These are phyloP conservation scores for Liposcelis brunnea DNA, from an alignment of 2,888 invertebrate species.

Conservation along the genomic window DNA sequence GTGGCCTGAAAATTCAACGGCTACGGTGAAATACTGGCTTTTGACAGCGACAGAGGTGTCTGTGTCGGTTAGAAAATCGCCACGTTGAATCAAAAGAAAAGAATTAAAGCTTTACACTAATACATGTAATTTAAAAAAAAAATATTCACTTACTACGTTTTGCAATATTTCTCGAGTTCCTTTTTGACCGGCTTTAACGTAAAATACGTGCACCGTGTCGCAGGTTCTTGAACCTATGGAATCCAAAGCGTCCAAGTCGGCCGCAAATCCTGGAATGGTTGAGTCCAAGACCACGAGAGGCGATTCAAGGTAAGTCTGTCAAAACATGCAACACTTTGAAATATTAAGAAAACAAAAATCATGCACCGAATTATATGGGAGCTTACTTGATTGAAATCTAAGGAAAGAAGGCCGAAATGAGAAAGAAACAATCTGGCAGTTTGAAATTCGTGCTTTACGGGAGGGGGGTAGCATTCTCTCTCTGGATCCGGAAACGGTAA, in stretches of 20 bases:
- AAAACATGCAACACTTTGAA: constrained; percentile 13
- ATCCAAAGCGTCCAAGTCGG: constrained; percentile 69
- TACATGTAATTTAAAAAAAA: too few species aligned
- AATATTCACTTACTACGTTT: constrained; percentile 48
- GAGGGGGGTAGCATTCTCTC: constrained; percentile 56
- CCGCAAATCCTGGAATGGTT: constrained; percentile 47
- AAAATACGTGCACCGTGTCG: constrained; percentile 89
- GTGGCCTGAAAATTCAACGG: constrained; percentile 27
- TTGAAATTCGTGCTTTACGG: constrained; percentile 81
- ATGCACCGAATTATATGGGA: constrained; percentile 1
- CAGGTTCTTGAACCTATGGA: constrained; percentile 70
- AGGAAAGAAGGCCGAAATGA: constrained; percentile 76
- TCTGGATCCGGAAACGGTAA: constrained; percentile 23
- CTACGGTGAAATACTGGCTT: too few species aligned
- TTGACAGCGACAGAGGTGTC: too few species aligned
- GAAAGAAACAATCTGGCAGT: constrained; percentile 88
- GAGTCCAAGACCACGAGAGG: constrained; percentile 57
- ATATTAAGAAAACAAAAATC: constrained; percentile 10
- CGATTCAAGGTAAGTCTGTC: constrained; percentile 25
- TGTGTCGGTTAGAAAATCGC: too few species aligned
- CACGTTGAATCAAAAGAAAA: too few species aligned
- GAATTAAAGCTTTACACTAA: too few species aligned
- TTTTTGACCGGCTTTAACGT: constrained; percentile 74
- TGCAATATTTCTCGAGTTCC: constrained; percentile 59
- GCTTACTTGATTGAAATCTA: constrained; percentile 35